These are phyloP conservation scores for Steinernema scapterisci DNA, from an alignment of 2,888 invertebrate genomes.

Conservation along the genomic window DNA sequence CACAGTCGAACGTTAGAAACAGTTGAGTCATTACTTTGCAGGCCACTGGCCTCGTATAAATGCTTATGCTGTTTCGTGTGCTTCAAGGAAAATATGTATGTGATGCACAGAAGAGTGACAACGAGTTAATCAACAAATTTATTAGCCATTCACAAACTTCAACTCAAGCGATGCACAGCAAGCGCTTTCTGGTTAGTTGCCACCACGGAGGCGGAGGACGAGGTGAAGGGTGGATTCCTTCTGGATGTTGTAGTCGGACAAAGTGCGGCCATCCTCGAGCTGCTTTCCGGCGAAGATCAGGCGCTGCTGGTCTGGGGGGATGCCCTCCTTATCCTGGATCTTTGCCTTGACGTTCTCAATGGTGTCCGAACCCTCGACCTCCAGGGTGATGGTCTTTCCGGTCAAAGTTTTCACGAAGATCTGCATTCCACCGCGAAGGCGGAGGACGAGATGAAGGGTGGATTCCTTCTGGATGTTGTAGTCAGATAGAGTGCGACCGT, in stretches of 20 bases:
- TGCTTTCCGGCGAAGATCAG: conserved; percentile 46
- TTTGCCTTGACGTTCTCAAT: conserved; percentile 55
- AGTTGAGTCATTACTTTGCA: too few species aligned
- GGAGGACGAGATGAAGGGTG: conserved; percentile 72
- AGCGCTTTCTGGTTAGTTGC: conserved; percentile 67
- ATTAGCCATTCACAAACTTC: too few species aligned
- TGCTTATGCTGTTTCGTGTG: too few species aligned
- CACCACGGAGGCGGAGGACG: conserved; percentile 54
- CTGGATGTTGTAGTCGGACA: conserved; percentile 56
- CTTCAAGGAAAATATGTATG: too few species aligned
- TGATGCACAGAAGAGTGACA: too few species aligned
- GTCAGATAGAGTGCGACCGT: conserved; percentile 87
- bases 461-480: conserved; percentile 90
- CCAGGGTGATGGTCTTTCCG: conserved; percentile 48
- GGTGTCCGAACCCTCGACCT: conserved; percentile 54
- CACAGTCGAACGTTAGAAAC: too few species aligned
- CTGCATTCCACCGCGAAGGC: conserved; percentile 76
- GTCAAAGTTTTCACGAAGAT: conserved; percentile 70
- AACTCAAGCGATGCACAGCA: too few species aligned
- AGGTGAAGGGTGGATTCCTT: conserved; percentile 56
- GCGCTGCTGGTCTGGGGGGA: conserved; percentile 53
- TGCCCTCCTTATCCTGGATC: conserved; percentile 56
- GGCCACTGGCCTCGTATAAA: too few species aligned
- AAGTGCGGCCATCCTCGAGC: too few species aligned
- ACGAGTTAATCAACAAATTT: too few species aligned